Base-by-base conservation (phyloP, 2,797 vertebrate species). In the Pristis pectinata region DNA sequence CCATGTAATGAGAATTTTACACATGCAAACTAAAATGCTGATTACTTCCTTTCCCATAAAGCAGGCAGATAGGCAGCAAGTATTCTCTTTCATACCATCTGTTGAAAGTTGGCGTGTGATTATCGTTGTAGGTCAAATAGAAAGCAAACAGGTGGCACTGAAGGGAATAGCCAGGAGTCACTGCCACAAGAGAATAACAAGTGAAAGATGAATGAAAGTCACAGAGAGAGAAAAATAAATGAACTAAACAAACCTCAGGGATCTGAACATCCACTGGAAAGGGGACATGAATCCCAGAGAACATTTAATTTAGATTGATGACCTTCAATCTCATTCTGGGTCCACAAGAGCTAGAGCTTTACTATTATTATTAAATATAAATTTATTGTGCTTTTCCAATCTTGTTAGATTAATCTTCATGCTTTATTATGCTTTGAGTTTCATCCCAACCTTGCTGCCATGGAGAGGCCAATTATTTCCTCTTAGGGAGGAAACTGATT, bases 1-100 rank as follows among this genome's bases (percentile, higher is more conserved):
- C 70, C 49, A 13, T 94, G 11, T 76, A 76, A 76, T 53, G 41
- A 94, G 70, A 94, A 76, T 94, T 94, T 53, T 49, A 34, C 44
- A 74, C 44, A 53, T 76, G 92, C 72, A 74, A 76, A 74, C 70
- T 74, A 94, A 76, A 76, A 67, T 41, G 37, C 77, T 79, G 44
- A 76, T 76, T 94, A 67, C 30, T 89, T 89, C 85, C 85, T 89
- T 22, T 61, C 11, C 53, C 27, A 56, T 59, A 49, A 87, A 87
- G 27, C 83, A 56, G 44, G 53, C 80, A 49, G 10, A 49, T 44
- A 83, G 17, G 7, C 85, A 89, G 85, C 53, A 83, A 49, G 13
- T 56, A 94, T 94, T 94, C 72, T 94, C 44, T 94, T 76, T 8
- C 30, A 91, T 91, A 94, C 92, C 92, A 76, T 56, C 92, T 94